Base-by-base conservation (phyloP, 2,797 vertebrate genomes). In the Vultur gryphus region DNA sequence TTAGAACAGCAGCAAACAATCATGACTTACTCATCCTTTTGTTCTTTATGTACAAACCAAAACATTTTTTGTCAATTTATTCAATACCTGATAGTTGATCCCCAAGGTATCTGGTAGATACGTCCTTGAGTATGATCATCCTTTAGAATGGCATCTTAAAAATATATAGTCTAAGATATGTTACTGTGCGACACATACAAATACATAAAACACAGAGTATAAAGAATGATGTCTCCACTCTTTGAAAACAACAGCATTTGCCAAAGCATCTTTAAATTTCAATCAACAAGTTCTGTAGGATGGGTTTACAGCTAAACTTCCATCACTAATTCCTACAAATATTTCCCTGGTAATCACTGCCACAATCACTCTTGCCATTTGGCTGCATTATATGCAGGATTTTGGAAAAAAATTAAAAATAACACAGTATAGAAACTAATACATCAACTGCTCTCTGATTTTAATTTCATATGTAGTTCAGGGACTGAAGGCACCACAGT, bases 1-100 rank as follows among this genome's bases (percentile, higher is more conserved):
- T 96, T 91, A 95, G 61, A 96, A 83, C 26, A 66, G 75, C 51
- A 89, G 67, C 72, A 92, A 96, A 77, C 46, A 91, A 78, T 84
- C 3, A 2, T 84, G 57, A n/a, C 33, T 95, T 91, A 24, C 18
- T 87, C 75, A 92, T 52, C 23, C n/a, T 83, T 93, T 95, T 9
- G 8, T 41, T 51, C 37, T 76, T 65, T 81, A 52, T 72, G 41
- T 79, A 85, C 54, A 86, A 94, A 70, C 37, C 69, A 75, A 93
- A 89, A 49, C 6, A 49, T 28, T 72, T 97, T 90, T 95, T 71
- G 23, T 91, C 57, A 72, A 52, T 91, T 88, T 90, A 86, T 84
- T 91, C 80, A 93, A 44, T 90, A 43, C 16, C 73, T 93, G 93
- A 61, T 28, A 80, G 90, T 48, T 54, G 57, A 84, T 94, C n/a